Percentiles rank a stretch among this genome's conserved stretches.
phyloP scores from a whole-genome alignment of 2,888 invertebrate species.

The Sipha maydis region DNA sequence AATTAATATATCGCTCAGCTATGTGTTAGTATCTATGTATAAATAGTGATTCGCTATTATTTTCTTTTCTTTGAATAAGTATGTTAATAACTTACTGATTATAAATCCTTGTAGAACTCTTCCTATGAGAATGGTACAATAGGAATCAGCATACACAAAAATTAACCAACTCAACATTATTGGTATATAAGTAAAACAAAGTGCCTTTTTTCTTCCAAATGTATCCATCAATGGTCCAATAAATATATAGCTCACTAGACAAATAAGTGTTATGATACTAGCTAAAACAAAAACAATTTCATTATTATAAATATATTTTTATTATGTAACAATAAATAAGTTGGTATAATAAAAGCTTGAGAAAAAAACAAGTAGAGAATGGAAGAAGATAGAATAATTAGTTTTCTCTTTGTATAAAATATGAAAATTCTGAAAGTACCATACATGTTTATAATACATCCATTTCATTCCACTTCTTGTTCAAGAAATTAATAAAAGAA shows the following conservation, averaged over 20 bases:
- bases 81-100: background rate
- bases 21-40: too few relatives aligned
- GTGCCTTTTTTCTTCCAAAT: conserved; percentile 50
- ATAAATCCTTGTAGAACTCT: background rate
- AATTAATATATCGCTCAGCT: too few relatives aligned
- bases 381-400: too few relatives aligned
- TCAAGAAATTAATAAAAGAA: too few relatives aligned
- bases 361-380: too few relatives aligned
- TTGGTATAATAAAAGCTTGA: too few relatives aligned
- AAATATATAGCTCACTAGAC: conserved; percentile 46
- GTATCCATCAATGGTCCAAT: conserved; percentile 47
- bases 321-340: background rate
- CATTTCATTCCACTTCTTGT: too few relatives aligned
- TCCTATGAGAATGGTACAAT: background rate
- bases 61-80: too few relatives aligned
- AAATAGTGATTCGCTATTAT: too few relatives aligned
- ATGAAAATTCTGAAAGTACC: too few relatives aligned
- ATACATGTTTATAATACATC: too few relatives aligned
- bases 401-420: too few relatives aligned
- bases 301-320: background rate
- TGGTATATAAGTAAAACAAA: conserved; percentile 49
- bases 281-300: conserved; percentile 27
- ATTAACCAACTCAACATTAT: conserved; percentile 51
- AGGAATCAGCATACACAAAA: background rate
- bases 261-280: conserved; percentile 37